A percentile compares a stretch with the other conserved stretches of the same genome.
These are phyloP conservation scores for Euwallacea similis DNA, from an alignment of 1,140 invertebrate species.

Conservation along the genomic window DNA sequence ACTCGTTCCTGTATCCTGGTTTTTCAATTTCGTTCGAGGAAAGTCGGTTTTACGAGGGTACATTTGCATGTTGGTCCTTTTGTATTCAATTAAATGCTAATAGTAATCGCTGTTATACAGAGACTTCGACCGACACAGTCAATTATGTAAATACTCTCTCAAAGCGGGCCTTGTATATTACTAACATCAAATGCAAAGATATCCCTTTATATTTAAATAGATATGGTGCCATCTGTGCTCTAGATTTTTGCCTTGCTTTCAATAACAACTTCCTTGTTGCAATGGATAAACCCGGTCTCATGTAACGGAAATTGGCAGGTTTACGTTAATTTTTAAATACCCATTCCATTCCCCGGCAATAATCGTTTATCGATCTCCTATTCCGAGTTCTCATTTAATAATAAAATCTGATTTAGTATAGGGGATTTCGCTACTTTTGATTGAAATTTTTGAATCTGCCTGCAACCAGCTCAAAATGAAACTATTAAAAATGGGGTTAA, in stretches of 20 bases:
- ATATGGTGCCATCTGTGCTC: constrained; percentile 31
- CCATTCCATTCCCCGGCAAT: too few relatives aligned
- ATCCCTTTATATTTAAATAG: constrained; percentile 38
- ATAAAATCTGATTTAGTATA: background rate
- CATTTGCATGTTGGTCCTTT: constrained; percentile 35
- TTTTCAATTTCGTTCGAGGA: constrained; percentile 15
- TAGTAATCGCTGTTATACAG: constrained; percentile 38
- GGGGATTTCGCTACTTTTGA: too few relatives aligned
- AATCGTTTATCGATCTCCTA: background rate
- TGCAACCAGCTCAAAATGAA: too few relatives aligned
- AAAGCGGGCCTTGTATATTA: constrained; percentile 35
- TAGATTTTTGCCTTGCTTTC: constrained; percentile 6
- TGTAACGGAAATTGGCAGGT: background rate
- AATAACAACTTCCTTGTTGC: background rate
- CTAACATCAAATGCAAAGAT: constrained; percentile 39
- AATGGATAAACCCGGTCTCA: too few relatives aligned
- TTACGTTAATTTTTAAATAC: constrained; percentile 2
- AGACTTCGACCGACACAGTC: constrained; percentile 34
- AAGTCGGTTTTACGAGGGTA: constrained; percentile 18
- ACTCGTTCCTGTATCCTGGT: constrained; percentile 13
- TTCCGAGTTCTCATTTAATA: constrained; percentile 3
- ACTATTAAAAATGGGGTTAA: too few relatives aligned
- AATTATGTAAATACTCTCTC: constrained; percentile 36
- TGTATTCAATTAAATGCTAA: constrained; percentile 41
- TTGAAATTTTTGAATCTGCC: too few relatives aligned